phyloP scores from a whole-genome alignment of 2,888 invertebrate genomes.

The Leptinotarsa rubiginosa region DNA sequence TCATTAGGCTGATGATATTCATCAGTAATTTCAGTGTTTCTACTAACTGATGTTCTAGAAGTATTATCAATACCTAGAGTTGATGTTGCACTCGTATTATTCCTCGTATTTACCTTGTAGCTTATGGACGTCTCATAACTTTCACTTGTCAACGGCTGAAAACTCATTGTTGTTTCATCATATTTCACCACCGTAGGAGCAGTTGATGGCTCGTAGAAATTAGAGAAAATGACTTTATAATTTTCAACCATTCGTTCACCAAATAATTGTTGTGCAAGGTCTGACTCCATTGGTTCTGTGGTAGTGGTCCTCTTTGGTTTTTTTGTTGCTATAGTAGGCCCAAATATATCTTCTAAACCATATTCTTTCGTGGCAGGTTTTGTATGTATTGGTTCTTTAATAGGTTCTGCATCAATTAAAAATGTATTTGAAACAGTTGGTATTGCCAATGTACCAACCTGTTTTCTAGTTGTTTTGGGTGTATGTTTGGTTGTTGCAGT shows the following conservation, averaged over 20 bases:
- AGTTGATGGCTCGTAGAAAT: conserved; percentile 57
- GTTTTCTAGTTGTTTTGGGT: conserved; percentile 27
- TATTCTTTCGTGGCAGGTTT: conserved; percentile 45
- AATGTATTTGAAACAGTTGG: conserved; percentile 44
- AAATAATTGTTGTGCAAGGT: conserved; percentile 51
- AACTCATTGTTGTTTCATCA: conserved; percentile 30
- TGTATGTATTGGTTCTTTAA: conserved; percentile 38
- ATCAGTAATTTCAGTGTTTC: background rate
- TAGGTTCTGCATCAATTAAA: conserved; percentile 42
- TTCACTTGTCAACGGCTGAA: conserved; percentile 43
- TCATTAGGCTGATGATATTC: background rate
- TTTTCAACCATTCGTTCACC: conserved; percentile 39
- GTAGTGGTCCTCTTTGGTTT: conserved; percentile 40
- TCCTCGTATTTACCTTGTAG: conserved; percentile 67
- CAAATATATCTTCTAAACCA: conserved; percentile 58
- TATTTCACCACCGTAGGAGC: conserved; percentile 36
- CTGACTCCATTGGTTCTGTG: conserved; percentile 48
- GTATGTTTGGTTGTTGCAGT: conserved; percentile 30
- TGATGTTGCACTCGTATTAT: conserved; percentile 24
- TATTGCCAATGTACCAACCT: conserved; percentile 7
- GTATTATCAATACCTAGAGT: background rate
- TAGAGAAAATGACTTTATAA: conserved; percentile 58
- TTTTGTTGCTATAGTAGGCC: conserved; percentile 41
- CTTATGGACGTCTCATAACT: conserved; percentile 56
- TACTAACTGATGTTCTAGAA: background rate